Conservation (phyloP, 2,797 vertebrate species). For the Lophius americanus region DNA sequence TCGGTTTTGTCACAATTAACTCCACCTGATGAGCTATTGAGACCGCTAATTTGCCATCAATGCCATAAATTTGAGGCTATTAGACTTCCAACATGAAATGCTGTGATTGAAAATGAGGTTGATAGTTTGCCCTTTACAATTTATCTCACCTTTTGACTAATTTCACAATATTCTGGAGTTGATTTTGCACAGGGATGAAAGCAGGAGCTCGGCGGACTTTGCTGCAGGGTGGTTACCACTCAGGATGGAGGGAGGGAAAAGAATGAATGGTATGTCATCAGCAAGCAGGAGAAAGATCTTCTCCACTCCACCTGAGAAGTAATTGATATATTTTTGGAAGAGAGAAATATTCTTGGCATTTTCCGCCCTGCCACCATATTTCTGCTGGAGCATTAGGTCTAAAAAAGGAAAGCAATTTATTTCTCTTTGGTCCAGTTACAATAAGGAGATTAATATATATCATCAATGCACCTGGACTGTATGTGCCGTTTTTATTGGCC, state of each 20-base stretch:
- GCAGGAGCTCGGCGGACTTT: conserved; percentile 14
- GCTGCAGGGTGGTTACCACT: conserved; percentile 31
- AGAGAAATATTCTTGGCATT: conserved; percentile 31
- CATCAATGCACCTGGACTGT: conserved; percentile 30
- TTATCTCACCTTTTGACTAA: conserved; percentile 1
- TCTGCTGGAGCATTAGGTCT: conserved; percentile 19
- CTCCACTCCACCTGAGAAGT: conserved; percentile 27
- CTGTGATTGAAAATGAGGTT: conserved; percentile 2
- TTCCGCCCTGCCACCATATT: conserved; percentile 18
- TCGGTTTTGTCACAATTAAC: conserved; percentile 26
- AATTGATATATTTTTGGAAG: conserved; percentile 49
- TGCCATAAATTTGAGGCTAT: not conserved
- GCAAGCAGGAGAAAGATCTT: conserved; percentile 33
- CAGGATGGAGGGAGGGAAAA: conserved; percentile 34
- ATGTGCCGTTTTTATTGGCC: conserved; percentile 1
- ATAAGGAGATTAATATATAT: conserved; percentile 39
- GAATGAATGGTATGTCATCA: conserved; percentile 20
- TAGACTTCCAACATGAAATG: not conserved
- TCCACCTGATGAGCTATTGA: not conserved
- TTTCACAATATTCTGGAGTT: conserved; percentile 14
- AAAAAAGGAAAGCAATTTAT: not conserved
- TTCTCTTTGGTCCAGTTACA: conserved; percentile 14
- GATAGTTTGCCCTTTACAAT: conserved; percentile 1
- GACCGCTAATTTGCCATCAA: not conserved
- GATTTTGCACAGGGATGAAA: conserved; percentile 27